phyloP scores from a whole-genome alignment of 2,888 invertebrate species.

The Anthrax anthrax region DNA sequence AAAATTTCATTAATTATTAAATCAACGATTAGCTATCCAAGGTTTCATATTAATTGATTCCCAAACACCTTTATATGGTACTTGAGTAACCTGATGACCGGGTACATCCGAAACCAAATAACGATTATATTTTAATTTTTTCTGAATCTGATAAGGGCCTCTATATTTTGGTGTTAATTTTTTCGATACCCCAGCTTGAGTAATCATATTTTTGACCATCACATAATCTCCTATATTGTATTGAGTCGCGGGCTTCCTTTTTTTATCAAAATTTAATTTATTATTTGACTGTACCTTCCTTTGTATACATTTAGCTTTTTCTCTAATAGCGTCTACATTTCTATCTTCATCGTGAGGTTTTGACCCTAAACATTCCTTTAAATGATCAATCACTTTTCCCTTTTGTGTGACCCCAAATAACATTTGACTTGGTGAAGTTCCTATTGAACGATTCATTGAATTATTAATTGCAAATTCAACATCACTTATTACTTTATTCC shows the following conservation, averaged over 20 bases:
- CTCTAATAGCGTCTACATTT: not conserved
- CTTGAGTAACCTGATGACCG: not conserved
- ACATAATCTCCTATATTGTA: not conserved
- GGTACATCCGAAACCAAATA: not conserved
- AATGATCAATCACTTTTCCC: slow-evolving; percentile 3
- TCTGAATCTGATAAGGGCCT: not conserved
- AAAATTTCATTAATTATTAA: no score
- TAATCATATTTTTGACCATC: not conserved
- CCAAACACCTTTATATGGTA: not conserved
- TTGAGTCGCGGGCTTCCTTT: not conserved
- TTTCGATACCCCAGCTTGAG: not conserved
- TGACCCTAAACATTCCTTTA: not conserved
- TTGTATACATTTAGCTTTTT: not conserved
- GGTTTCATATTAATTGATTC: not conserved
- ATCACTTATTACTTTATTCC: slow-evolving; percentile 6
- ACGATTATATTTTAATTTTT: not conserved
- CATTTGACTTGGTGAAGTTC: slow-evolving; percentile 16
- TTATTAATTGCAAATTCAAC: slow-evolving; percentile 18
- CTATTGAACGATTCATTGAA: slow-evolving; percentile 14
- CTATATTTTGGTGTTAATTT: not conserved
- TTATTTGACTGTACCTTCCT: not conserved
- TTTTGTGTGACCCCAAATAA: slow-evolving; percentile 19
- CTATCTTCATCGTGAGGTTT: not conserved
- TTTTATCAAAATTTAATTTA: not conserved
- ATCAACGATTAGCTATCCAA: not conserved